phyloP scores from a whole-genome alignment of 2,888 invertebrate species.

The Acleris cristana region DNA sequence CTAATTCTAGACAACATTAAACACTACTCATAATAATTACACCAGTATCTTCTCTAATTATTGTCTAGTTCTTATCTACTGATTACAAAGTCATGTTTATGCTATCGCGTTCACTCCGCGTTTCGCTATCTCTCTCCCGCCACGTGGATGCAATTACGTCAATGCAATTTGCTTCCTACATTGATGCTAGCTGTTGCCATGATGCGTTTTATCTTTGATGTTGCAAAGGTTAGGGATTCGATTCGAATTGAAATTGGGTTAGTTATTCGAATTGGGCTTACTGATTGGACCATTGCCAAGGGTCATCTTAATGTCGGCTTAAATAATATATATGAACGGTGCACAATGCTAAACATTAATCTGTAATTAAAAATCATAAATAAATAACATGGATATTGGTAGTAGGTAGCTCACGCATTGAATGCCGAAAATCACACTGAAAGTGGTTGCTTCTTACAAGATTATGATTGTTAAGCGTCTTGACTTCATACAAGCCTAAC shows the following conservation, averaged over 20 bases:
- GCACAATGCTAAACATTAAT: too few relatives aligned
- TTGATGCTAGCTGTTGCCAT: slow-evolving; percentile 3
- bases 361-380: too few relatives aligned
- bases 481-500: too few relatives aligned
- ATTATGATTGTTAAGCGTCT: too few relatives aligned
- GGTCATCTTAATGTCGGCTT: neutral
- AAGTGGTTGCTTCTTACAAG: too few relatives aligned
- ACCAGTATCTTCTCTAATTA: slow-evolving; percentile 7
- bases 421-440: too few relatives aligned
- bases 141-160: slow-evolving; percentile 30
- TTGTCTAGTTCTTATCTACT: slow-evolving; percentile 14
- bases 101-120: neutral
- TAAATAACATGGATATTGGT: too few relatives aligned
- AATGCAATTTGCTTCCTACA: slow-evolving; percentile 2
- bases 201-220: slow-evolving; percentile 1
- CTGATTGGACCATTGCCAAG: too few relatives aligned
- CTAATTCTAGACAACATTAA: slow-evolving; percentile 8
- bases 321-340: neutral
- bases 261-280: too few relatives aligned
- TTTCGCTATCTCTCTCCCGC: slow-evolving; percentile 16
- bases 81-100: neutral
- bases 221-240: neutral
- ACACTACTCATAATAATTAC: neutral
- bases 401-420: too few relatives aligned
- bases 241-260: neutral